Evolutionary conservation across 2,797 vertebrate species (phyloP).

Genomic region (Varecia variegata): DNA sequence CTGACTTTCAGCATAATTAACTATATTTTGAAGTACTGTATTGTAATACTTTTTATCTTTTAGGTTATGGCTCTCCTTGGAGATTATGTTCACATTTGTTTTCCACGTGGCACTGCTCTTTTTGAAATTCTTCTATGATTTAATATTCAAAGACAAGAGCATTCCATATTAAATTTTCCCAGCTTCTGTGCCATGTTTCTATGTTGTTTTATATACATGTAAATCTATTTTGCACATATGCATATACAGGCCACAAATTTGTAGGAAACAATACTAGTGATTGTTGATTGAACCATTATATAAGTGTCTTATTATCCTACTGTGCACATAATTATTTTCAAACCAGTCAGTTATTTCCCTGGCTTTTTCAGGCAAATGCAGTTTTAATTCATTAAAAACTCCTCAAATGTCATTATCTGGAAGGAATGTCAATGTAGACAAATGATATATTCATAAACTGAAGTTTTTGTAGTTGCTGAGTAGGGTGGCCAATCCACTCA

Average conservation of each 20-base stretch:
- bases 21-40: neutral
- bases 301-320: neutral
- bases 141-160: neutral
- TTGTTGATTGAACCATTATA: neutral
- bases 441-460: neutral
- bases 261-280: neutral
- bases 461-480: neutral
- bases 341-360: neutral
- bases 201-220: neutral
- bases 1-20: neutral
- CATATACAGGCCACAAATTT: neutral
- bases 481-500: neutral
- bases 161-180: neutral
- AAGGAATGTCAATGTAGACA: neutral
- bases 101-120: neutral
- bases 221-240: neutral
- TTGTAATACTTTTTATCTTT: neutral
- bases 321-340: neutral
- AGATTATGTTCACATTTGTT: neutral
- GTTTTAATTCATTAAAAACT: neutral
- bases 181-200: neutral
- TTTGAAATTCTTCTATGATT: neutral
- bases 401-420: neutral
- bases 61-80: neutral
- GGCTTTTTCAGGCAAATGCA: neutral